phyloP scores from a whole-genome alignment of 2,888 invertebrate species.

The Pyrgus malvae region DNA sequence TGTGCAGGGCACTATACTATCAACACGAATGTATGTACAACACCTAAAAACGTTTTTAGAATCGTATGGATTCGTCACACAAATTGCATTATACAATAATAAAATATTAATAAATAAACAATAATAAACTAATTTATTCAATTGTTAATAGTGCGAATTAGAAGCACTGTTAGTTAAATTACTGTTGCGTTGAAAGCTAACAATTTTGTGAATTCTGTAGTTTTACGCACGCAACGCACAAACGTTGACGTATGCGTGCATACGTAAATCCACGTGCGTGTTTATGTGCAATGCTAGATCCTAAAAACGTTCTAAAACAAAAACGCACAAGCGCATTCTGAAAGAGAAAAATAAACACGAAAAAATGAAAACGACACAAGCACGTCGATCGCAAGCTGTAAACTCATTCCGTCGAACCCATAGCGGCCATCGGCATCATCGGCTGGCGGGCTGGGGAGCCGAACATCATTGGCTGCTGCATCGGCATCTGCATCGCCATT shows the following conservation, averaged over 20 bases:
- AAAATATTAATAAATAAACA: too few relatives aligned
- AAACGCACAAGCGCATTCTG: conserved; percentile 39
- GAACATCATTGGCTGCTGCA: conserved; percentile 65
- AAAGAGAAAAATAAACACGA: conserved; percentile 29
- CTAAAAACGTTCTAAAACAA: conserved; percentile 23
- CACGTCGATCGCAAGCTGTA: conserved; percentile 15
- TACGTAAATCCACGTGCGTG: too few relatives aligned
- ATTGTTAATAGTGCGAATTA: too few relatives aligned
- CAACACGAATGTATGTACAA: neutral
- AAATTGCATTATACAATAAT: neutral
- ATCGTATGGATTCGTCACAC: neutral
- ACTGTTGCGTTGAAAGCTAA: too few relatives aligned
- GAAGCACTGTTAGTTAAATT: too few relatives aligned
- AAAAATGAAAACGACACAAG: neutral
- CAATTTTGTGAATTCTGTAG: too few relatives aligned
- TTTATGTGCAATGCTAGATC: too few relatives aligned
- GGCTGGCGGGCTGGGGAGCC: conserved; percentile 72
- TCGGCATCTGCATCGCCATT: conserved; percentile 42
- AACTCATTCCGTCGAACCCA: conserved; percentile 60
- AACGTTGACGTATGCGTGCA: too few relatives aligned
- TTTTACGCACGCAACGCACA: too few relatives aligned
- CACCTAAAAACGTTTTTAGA: neutral
- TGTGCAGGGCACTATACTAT: conserved; percentile 7
- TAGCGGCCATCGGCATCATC: conserved; percentile 76
- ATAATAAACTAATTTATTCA: too few relatives aligned